Base-by-base conservation (phyloP, 2,797 vertebrate genomes). In the Knipowitschia caucasica region DNA sequence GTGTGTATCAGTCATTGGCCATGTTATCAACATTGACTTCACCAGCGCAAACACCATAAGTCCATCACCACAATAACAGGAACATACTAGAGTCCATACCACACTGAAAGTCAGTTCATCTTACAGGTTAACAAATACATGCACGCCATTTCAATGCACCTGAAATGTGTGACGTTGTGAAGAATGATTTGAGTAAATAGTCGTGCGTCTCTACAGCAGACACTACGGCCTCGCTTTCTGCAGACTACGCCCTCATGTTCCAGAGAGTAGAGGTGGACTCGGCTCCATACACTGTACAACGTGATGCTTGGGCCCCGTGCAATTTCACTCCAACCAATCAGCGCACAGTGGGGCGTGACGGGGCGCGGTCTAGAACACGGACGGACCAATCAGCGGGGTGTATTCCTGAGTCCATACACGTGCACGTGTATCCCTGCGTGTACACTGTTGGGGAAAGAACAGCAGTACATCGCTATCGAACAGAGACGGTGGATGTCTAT, bases 381-480 rank as follows among this genome's bases (percentile, higher is more conserved):
- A 0, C 1, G 1, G 63, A 38, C 87, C 86, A 89, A 89, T 89
- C 69, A 60, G 0, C 0, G 29, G 0, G 7, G 4, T 10, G 0
- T 1, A 7, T 56, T 46, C 17, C 3, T 33, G 7, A 39, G 30
- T 24, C 53, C 58, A 56, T 42, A 56, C 38, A 30, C 45, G 0
- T 10, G 69, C 88, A 89, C 88, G 86, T 90, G 89, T 81, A 72
- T 44, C 34, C 55, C 34, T 87, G 84, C 86, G 86, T 88, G 89
- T 88, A 78, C 49, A 64, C 66, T 59, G 63, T 56, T 24, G 54
- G 56, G 46, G 54, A 26, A 23, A 3, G 38, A 62, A 14, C 18
- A 18, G 43, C 63, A 61, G 50, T 60, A 51, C 64, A 23, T 24
- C 6, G 50, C 51, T 17, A 62, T 3, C 56, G 50, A 7, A 24